Base-by-base conservation (phyloP, 2,113 vertebrate species). In the Nerophis lumbriciformis region DNA sequence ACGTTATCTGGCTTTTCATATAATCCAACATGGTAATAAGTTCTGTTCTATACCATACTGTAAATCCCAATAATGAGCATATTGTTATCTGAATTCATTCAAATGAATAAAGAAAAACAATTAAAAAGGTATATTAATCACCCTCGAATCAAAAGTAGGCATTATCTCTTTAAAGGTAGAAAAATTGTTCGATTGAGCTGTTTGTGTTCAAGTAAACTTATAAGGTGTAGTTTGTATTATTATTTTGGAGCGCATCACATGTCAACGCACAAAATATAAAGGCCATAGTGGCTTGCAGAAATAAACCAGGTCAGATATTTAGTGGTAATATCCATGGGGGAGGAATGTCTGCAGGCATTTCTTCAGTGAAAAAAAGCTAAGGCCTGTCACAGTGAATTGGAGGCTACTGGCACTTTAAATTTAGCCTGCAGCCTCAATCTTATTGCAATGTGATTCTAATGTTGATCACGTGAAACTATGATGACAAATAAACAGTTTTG, bases 281-380 rank as follows among this genome's bases (percentile, higher is more conserved):
- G 48, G 73, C 28, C 36, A 65, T 60, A 75, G 68, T 71, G 50
- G 54, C 57, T 38, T 16, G 82, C 59, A 64, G 69, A 60, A 61
- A 70, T n/a, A 90, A 87, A 91, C 86, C 85, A 84, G 80, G 83
- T 81, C 83, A 84, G 54, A 69, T 63, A 55, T 61, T 68, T 55
- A 63, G 59, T 61, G 65, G 63, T 71, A 48, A 71, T 67, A 45
- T 37, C 11, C 42, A 44, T 71, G 77, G 70, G 74, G 78, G 73
- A 65, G 71, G 54, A 66, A 67, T 55, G 66, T 83, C 79, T 75
- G 59, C 69, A 60, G 71, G 78, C 75, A 61, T 61, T 78, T 75
- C 61, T 59, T 72, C 53, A 69, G 39, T 75, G 70, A 63, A 76
- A 81, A 77, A 61, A 66, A 48, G 73, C 37, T 74, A 68, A 69